Conservation (phyloP, 1,140 invertebrate species). For the Hylyphantes graminicola region DNA sequence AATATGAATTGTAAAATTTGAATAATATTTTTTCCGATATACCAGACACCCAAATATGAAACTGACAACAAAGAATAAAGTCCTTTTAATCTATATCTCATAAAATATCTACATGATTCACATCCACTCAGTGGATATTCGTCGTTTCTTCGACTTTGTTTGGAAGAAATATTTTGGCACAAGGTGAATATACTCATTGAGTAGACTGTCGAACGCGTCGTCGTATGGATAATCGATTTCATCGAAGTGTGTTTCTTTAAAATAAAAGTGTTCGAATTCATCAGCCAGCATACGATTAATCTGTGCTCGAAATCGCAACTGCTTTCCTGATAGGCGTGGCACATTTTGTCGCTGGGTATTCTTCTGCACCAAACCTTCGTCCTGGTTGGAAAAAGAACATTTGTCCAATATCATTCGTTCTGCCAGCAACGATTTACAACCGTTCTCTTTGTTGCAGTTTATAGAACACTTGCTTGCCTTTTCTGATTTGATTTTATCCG, state of each 20-base stretch:
- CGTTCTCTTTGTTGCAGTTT: no score
- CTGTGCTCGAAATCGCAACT: not conserved
- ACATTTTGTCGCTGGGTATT: not conserved
- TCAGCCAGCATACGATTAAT: not conserved
- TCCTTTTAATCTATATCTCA: not conserved
- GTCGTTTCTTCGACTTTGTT: constrained; percentile 10
- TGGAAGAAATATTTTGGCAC: constrained; percentile 15
- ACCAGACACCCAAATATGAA: no score
- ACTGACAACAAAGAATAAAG: no score
- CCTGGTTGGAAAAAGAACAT: no score
- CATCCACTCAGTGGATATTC: constrained; percentile 4
- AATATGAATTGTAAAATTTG: no score
- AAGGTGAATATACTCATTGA: not conserved
- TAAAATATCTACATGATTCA: not conserved
- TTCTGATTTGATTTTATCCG: no score
- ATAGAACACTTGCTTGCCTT: not conserved
- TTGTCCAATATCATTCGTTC: no score
- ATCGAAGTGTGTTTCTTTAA: not conserved
- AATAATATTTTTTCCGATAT: no score
- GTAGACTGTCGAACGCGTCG: not conserved
- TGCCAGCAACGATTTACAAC: no score
- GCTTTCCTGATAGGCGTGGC: not conserved
- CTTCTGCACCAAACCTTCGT: no score
- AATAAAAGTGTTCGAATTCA: not conserved
- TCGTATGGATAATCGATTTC: not conserved